Base-by-base conservation (phyloP, 2,888 invertebrate species). In the Prosopocoilus inquinatus region DNA sequence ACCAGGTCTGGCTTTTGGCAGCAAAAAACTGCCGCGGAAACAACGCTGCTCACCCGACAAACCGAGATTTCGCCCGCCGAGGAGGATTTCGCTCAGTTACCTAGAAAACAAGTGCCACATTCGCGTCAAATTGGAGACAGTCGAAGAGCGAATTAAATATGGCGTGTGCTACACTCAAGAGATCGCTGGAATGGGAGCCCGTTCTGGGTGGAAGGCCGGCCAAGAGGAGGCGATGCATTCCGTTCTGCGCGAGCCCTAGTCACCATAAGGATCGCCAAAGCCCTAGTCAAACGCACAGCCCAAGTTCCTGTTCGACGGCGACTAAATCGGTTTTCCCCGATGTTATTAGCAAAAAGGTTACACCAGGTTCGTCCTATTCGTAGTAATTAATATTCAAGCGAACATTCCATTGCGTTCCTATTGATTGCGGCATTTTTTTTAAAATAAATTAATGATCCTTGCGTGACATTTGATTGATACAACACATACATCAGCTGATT, bases 121-220 rank as follows among this genome's bases (percentile, higher is more conserved):
- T 64, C 56, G 53, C 65, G 63, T 55, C 67, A 57, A 59, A 61
- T 62, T 58, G 59, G 59, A 53, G 35, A 61, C 53, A 44, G 52
- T 47, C 53, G 57, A 59, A 59, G 66, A 63, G 61, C 64, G 65
- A 75, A 69, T 70, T 72, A 77, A 85, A 85, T 84, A 97, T 97
- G 96, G 96, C 96, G 84, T 96, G 96, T 85, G 96, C 96, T 81
- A 96, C 96, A 73, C 84, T 96, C 66, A 96, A 96, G 84, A 87
- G 96, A 79, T 89, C 90, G 76, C 84, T 94, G 75, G 96, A 96
- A 78, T 96, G 96, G 87, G 96, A 96, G 81, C 90, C 94, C 64
- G 82, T 88, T 63, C 87, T 94, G 79, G 89, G 90, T 75, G 90
- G 90, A 73, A 82, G 91, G 71, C 92, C 94, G 57, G 87, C 89